Base-by-base conservation (phyloP, 2,797 vertebrate species). In the Melanotaenia maccullochi region DNA sequence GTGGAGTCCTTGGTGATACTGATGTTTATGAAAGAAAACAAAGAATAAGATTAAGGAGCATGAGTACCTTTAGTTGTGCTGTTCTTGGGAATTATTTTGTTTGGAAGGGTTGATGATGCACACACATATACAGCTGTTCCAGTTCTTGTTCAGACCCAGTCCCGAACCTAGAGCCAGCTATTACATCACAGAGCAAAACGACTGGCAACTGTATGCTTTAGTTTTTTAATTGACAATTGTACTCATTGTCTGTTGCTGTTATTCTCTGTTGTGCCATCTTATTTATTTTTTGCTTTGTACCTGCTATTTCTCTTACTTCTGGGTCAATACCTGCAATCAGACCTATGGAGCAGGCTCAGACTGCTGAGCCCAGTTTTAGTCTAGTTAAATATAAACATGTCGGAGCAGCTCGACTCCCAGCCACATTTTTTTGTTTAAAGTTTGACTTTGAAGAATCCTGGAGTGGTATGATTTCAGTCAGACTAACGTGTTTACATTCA, bases 11-110 rank as follows among this genome's bases (percentile, higher is more conserved):
- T 71, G 71, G 86, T 85, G 85, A 89, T 86, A 78, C 67, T 68
- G 72, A 84, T 90, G 86, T 76, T 85, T 86, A 87, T 90, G 85
- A 86, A 85, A 79, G 61, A 32, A 65, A 83, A 79, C 58, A 76
- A 81, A 67, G 75, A 70, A 56, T 47, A 5, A 76, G 51, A 87
- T 72, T 79, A 59, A 65, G 65, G 55, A 56, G 68, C 82, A 82
- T 65, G 67, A 81, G 75, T 55, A 40, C 51, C 33, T 68, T 73
- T 75, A 35, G 42, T 68, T 52, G 65, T 16, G 42, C 32, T 12
- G 5, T 60, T 3, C 18, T 25, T 25, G 11, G 49, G 49, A 52
- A 12, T 4, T 52, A 24, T 52, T 52, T 24, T 52, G 22, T 52
- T 52, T 24, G 4, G 4, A 47, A 4, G n/a, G 3, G 22, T 52